Percentiles rank a stretch among this genome's conserved stretches.
Conservation (phyloP, 2,113 vertebrate species). For the Scolopax mira region DNA sequence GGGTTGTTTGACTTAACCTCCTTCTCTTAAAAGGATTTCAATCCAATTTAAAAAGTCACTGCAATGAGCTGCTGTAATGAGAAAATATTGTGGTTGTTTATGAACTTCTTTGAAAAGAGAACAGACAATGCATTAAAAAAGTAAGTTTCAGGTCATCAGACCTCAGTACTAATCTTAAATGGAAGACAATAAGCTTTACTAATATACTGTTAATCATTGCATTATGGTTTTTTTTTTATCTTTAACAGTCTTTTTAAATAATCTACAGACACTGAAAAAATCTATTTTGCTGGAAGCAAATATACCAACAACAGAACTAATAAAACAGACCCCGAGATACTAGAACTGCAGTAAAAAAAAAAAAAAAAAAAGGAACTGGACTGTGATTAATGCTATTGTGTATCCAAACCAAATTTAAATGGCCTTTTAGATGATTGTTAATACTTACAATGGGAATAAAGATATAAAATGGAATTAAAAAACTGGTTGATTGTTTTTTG, state of each 20-base stretch:
- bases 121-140: neutral
- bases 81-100: neutral
- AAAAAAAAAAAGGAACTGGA: neutral
- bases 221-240: neutral
- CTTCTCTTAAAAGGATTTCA: neutral
- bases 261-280: neutral
- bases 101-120: neutral
- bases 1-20: conserved; percentile 6
- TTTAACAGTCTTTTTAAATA: neutral
- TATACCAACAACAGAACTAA: neutral
- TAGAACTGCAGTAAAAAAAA: neutral
- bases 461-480: conserved; percentile 50
- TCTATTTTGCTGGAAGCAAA: neutral
- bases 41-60: neutral
- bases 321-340: neutral
- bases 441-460: conserved; percentile 50
- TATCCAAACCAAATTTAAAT: conserved; percentile 41
- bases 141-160: neutral
- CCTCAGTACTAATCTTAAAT: neutral
- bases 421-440: conserved; percentile 16
- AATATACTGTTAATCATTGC: neutral
- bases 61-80: neutral
- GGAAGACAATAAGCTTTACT: neutral
- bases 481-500: conserved; percentile 26
- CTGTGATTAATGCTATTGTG: conserved; percentile 42